Conservation (phyloP, 2,113 vertebrate genomes). For the Macquaria australasica region DNA sequence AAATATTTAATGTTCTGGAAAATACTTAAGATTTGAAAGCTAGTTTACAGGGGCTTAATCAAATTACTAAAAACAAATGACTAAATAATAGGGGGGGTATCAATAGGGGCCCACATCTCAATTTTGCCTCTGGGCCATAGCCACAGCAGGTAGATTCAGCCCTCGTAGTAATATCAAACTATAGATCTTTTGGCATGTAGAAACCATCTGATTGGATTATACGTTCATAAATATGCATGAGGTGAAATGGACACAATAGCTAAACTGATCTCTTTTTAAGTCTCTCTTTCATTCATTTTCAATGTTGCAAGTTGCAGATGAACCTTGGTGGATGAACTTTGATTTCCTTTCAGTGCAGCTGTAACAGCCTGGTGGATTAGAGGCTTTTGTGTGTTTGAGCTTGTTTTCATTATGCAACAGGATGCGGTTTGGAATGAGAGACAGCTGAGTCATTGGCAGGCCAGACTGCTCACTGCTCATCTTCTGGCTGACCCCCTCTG, state of each 20-base stretch:
- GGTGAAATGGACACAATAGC: neutral
- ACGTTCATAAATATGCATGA: neutral
- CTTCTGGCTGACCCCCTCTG: conserved; percentile 52
- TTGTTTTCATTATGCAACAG: conserved; percentile 38
- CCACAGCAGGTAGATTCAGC: neutral
- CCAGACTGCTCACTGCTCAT: conserved; percentile 33
- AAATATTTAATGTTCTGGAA: no score
- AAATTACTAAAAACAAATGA: no score
- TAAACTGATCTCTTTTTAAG: neutral
- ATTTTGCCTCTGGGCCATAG: neutral
- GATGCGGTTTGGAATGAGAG: conserved; percentile 14
- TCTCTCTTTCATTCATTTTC: neutral
- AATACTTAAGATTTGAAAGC: no score
- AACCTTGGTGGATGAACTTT: neutral
- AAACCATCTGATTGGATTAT: neutral
- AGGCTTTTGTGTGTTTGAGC: conserved; percentile 1
- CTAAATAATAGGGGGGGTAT: no score
- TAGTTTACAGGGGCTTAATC: no score
- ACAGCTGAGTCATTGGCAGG: conserved; percentile 24
- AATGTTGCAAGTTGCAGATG: neutral
- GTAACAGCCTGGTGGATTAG: conserved; percentile 21
- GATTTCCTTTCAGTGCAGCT: conserved; percentile 16
- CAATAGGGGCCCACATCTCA: neutral
- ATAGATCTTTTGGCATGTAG: neutral
- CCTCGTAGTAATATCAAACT: neutral